phyloP scores from a whole-genome alignment of 2,797 vertebrate species.

The Hippopotamyrus pictus region DNA sequence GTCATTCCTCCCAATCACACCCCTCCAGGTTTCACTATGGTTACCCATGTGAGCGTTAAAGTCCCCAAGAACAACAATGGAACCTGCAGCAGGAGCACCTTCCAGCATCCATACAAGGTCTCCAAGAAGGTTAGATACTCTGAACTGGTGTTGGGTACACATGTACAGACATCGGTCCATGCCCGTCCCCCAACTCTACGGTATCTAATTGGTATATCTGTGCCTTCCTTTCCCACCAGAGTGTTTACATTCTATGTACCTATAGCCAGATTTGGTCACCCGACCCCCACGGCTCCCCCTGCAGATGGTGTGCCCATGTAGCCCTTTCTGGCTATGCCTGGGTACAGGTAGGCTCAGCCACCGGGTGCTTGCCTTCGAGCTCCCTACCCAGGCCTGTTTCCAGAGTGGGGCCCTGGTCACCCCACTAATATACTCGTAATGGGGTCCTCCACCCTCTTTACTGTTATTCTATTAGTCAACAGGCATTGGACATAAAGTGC shows the following conservation, averaged over 20 bases:
- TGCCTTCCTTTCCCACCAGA: background rate
- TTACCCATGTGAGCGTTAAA: background rate
- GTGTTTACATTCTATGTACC: background rate
- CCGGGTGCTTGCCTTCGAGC: background rate
- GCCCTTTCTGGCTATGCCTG: background rate
- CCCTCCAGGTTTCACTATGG: background rate
- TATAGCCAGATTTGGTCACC: background rate
- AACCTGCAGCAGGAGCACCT: background rate
- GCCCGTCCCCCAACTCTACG: background rate
- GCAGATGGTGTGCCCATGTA: background rate
- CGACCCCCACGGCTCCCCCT: background rate
- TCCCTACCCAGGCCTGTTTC: background rate
- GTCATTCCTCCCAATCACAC: background rate
- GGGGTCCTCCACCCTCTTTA: background rate
- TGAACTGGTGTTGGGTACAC: background rate
- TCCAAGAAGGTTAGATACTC: background rate
- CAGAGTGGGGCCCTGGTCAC: background rate
- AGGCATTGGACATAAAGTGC: background rate
- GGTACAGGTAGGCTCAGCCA: background rate
- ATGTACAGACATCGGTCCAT: background rate
- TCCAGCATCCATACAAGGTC: background rate
- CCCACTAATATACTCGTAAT: background rate
- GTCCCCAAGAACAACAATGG: background rate
- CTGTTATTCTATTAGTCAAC: background rate
- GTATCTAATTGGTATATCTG: background rate